Evolutionary conservation across 2,797 vertebrate genomes (phyloP).

Genomic region (Hirundo rustica): DNA sequence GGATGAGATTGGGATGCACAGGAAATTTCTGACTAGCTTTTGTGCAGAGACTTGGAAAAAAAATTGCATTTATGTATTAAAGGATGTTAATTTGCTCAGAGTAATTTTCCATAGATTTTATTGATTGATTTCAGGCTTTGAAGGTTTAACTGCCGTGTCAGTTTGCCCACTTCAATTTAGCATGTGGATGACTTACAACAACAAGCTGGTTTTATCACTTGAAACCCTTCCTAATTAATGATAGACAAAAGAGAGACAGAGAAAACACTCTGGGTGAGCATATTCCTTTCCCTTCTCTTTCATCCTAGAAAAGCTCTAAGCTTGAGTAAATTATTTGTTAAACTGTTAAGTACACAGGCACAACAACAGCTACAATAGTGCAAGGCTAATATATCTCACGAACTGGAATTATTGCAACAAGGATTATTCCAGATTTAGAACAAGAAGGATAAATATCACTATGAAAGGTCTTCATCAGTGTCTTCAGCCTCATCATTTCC

Average conservation of each 20-base stretch:
- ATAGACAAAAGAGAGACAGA: constrained; percentile 41
- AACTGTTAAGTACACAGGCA: neutral
- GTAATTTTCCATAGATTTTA: constrained; percentile 69
- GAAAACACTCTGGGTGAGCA: constrained; percentile 21
- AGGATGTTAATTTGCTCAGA: constrained; percentile 35
- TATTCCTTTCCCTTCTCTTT: constrained; percentile 24
- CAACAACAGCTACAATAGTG: neutral
- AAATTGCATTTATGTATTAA: constrained; percentile 7
- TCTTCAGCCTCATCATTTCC: neutral
- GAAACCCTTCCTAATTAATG: constrained; percentile 60
- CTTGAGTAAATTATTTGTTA: neutral
- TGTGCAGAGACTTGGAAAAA: neutral
- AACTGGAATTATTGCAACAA: neutral
- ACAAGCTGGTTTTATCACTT: constrained; percentile 54
- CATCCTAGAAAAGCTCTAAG: neutral
- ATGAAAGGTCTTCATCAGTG: neutral
- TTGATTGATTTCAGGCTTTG: constrained; percentile 58
- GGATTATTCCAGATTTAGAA: neutral
- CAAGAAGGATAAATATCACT: neutral
- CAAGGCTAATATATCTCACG: neutral
- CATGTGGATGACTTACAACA: constrained; percentile 50
- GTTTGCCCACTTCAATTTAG: constrained; percentile 62
- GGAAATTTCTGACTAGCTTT: neutral
- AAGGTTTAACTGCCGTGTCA: constrained; percentile 54
- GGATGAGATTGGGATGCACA: neutral